A percentile compares a stretch with the other conserved stretches of the same genome.
These are phyloP conservation scores for Drosophila robusta DNA, from an alignment of 2,888 invertebrate species.

Conservation along the genomic window DNA sequence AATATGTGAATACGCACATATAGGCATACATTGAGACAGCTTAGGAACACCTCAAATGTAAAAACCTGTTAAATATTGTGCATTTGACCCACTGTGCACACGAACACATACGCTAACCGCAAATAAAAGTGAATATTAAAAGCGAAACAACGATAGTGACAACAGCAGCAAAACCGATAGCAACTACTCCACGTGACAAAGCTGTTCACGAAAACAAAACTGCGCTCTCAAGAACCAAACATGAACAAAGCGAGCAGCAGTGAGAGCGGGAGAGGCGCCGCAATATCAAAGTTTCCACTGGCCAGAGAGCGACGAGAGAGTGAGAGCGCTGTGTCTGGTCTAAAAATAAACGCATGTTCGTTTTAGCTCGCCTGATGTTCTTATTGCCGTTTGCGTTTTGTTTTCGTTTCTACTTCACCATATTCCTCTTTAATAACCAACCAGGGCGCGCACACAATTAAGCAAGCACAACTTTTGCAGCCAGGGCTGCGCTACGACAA, in stretches of 20 bases:
- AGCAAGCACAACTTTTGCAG: constrained; percentile 14
- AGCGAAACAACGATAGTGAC: constrained; percentile 53
- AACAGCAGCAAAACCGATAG: constrained; percentile 23
- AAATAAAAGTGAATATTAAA: constrained; percentile 75
- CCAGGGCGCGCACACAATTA: constrained; percentile 46
- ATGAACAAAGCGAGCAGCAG: constrained; percentile 22
- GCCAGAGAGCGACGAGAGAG: constrained; percentile 16
- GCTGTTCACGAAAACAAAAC: constrained; percentile 62
- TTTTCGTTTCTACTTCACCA: constrained; percentile 54
- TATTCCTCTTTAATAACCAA: constrained; percentile 37
- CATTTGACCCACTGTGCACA: constrained; percentile 47
- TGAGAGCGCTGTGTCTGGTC: constrained; percentile 39
- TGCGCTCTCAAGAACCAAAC: constrained; percentile 24
- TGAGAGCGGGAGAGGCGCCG: constrained; percentile 22
- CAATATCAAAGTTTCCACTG: constrained; percentile 39
- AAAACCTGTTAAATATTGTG: neutral
- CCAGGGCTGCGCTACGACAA: constrained; percentile 38
- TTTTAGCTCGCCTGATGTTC: constrained; percentile 47
- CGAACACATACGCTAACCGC: constrained; percentile 47
- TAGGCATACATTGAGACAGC: neutral
- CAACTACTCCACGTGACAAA: constrained; percentile 67
- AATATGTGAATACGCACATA: neutral
- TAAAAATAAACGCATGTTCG: constrained; percentile 57
- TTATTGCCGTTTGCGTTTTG: constrained; percentile 52
- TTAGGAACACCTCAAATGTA: neutral